These are phyloP conservation scores for Acanthaster planci DNA, from an alignment of 35 echinoderm and acorn worm species.

Conservation along the genomic window DNA sequence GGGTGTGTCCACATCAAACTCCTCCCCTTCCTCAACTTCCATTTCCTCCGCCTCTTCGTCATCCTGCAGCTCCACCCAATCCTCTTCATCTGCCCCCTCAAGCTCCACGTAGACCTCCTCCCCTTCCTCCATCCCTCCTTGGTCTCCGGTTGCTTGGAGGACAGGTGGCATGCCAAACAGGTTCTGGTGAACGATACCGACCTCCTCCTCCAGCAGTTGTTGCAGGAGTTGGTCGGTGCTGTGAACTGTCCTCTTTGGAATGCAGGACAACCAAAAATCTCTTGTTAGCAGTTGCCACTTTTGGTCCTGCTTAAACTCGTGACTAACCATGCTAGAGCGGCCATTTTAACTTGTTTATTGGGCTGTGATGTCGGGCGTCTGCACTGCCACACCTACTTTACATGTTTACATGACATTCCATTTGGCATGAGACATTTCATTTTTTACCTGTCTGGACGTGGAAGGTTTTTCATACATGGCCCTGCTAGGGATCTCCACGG, in stretches of 20 bases:
- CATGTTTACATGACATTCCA: too few relatives aligned
- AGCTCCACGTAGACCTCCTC: slow-evolving; percentile 20
- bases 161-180: neutral
- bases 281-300: neutral
- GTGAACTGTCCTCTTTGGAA: slow-evolving; percentile 23
- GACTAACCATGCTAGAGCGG: neutral
- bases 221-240: slow-evolving; percentile 50
- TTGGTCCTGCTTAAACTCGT: neutral
- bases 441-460: slow-evolving; percentile 1
- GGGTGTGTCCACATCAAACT: slow-evolving; percentile 9
- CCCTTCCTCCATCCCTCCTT: slow-evolving; percentile 15
- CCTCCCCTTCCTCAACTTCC: slow-evolving; percentile 21
- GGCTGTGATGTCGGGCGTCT: too few relatives aligned
- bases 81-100: slow-evolving; percentile 39
- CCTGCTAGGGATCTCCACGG: slow-evolving; percentile 13
- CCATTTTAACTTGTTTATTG: too few relatives aligned
- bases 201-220: slow-evolving; percentile 56
- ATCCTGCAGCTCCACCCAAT: slow-evolving; percentile 12
- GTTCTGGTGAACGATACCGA: slow-evolving; percentile 8
- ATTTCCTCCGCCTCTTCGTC: slow-evolving; percentile 30
- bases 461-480: neutral
- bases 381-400: too few relatives aligned
- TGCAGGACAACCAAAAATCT: neutral
- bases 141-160: neutral
- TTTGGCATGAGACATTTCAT: too few relatives aligned